A percentile compares a stretch with the other conserved stretches of the same genome.
phyloP scores from a whole-genome alignment of 2,888 invertebrate species.

The Copidosoma aretas region DNA sequence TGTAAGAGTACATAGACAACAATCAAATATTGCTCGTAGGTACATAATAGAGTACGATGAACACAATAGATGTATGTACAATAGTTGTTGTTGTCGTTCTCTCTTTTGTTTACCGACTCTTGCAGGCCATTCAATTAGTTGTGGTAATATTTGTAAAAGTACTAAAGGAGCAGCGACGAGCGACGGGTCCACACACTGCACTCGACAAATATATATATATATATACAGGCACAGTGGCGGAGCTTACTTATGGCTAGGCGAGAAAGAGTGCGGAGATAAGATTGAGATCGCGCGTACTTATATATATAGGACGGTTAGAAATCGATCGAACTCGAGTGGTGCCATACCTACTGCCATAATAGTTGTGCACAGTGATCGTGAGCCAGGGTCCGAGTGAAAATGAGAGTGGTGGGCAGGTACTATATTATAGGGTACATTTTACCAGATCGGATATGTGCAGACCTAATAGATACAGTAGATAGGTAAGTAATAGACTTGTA shows the following conservation, averaged over 20 bases:
- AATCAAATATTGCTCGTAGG: too few species aligned
- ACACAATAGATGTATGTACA: not conserved
- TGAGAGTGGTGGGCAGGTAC: not conserved
- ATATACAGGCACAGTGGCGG: too few species aligned
- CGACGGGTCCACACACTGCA: not conserved
- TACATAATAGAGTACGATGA: too few species aligned
- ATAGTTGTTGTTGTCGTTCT: not conserved
- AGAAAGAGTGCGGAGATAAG: constrained; percentile 27
- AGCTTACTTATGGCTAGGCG: too few species aligned
- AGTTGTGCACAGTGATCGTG: not conserved
- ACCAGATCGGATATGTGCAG: too few species aligned
- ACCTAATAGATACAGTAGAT: too few species aligned
- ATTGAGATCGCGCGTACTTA: constrained; percentile 23
- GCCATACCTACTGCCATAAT: too few species aligned
- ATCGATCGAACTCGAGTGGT: too few species aligned
- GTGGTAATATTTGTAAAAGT: constrained; percentile 35
- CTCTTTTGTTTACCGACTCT: constrained; percentile 20
- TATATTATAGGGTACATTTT: too few species aligned
- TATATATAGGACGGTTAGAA: too few species aligned
- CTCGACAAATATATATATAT: too few species aligned
- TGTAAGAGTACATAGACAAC: too few species aligned
- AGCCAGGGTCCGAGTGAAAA: not conserved
- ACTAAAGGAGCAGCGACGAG: constrained; percentile 30
- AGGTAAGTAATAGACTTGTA: not conserved
- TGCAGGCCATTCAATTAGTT: constrained; percentile 27